Evolutionary conservation across 1,140 invertebrate genomes (phyloP), one percentile per base, ranked within the genome.

Genomic region (Stenopsyche tienmushanensis): DNA sequence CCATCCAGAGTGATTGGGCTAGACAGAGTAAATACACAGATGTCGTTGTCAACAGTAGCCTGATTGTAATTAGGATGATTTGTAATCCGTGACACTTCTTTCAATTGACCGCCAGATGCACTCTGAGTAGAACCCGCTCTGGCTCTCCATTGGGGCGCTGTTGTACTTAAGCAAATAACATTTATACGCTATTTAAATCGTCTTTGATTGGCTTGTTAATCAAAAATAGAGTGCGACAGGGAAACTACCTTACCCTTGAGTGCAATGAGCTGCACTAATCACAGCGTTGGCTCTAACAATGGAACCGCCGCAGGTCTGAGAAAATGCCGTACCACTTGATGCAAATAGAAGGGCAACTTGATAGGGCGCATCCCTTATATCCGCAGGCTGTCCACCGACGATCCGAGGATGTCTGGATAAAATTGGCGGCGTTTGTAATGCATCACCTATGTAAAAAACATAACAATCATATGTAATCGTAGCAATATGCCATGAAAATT

Each of bases 311-410:
- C 60, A 62, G n/a, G 3, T 1, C 5, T 18, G 26, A 24, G 1
- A 5, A 23, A 34, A 52, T 8, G 41, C 45, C 21, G 15, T 17
- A n/a, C 24, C 26, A 7, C 10, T 25, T 3, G 1, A 7, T 34
- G 34, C 60, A 2, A 34, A 3, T 5, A 62, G 26, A 7, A 62
- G 20, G 2, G 60, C 45, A 20, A 52, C 60, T 62, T 47, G 44
- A 41, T 62, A 52, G 7, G 45, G 60, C 8, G 47, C 60, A 7
- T 62, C 60, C 1, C 2, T 52, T 9, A 62, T 62, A 17, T 50
- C 47, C 3, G 26, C 25, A 7, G 60, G 45, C 5, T 21, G n/a
- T 20, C 60, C 60, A 8, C 60, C 60, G n/a, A 62, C 47, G 18
- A 62, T 62, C 9, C 47, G 10, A n/a, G 75, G 78, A 59, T 77